A percentile compares a stretch with the other conserved stretches of the same genome.
Conservation (phyloP, 2,888 invertebrate genomes). For the Drosophila bunnanda region DNA sequence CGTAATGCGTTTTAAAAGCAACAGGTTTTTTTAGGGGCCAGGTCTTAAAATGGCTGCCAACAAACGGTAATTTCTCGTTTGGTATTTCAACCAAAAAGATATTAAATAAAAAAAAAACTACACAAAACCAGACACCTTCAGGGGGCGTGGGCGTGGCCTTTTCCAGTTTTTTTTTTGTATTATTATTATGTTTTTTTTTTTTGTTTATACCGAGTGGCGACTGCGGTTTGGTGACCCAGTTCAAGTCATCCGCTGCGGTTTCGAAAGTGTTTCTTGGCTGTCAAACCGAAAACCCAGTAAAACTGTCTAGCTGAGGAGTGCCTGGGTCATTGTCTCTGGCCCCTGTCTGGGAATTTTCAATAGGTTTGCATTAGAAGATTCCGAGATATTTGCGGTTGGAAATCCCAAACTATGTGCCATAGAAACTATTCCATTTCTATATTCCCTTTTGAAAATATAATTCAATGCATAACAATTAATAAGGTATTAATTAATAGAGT, state of each 20-base stretch:
- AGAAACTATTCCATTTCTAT: background rate
- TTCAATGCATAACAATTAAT: background rate
- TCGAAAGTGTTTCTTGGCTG: conserved; percentile 34
- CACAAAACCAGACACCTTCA: conserved; percentile 35
- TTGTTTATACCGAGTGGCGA: conserved; percentile 19
- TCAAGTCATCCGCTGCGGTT: conserved; percentile 32
- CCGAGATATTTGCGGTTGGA: conserved; percentile 22
- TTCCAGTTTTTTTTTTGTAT: background rate
- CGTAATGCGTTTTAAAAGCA: conserved; percentile 7
- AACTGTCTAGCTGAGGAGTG: conserved; percentile 1
- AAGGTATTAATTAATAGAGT: background rate
- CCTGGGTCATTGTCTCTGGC: conserved; percentile 13
- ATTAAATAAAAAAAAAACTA: background rate
- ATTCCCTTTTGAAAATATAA: background rate
- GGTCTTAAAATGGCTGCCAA: conserved; percentile 20
- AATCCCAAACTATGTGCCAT: background rate
- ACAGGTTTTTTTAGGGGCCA: conserved; percentile 33
- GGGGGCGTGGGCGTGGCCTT: conserved; percentile 36
- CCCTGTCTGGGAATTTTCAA: conserved; percentile 2
- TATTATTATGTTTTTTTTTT: too few relatives aligned
- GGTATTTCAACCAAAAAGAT: conserved; percentile 6
- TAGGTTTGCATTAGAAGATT: conserved; percentile 10
- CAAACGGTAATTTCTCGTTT: conserved; percentile 31
- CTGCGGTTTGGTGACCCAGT: conserved; percentile 47
- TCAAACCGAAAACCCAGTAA: conserved; percentile 6